Base-by-base conservation (phyloP, 1,140 invertebrate genomes). In the Rhizoglyphus robini region DNA sequence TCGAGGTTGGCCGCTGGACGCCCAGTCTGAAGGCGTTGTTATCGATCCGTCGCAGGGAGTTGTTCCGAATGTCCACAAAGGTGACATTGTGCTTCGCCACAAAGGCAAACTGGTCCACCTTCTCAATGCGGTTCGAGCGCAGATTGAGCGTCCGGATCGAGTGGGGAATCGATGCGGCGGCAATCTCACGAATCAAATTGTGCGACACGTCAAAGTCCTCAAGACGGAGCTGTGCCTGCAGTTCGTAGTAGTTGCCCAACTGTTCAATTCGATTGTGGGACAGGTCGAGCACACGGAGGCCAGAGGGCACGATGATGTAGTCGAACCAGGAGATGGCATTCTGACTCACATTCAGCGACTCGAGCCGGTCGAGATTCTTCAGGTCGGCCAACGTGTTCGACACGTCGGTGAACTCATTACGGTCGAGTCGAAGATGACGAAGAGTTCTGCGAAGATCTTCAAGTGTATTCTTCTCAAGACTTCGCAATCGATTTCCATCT, bases 311-410 rank as follows among this genome's bases (percentile, higher is more conserved):
- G 63, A 90, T 79, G 18, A 85, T 82, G 75, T 92, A 94, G 76
- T 94, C 90, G 77, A 95, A 94, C 83, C 86, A 86, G 71, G 88
- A 82, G 69, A 95, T 79, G 71, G 85, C 83, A 79, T 95, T 95
- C 77, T 90, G 88, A 29, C 88, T 91, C 65, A 93, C 85, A 77
- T 94, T 95, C 29, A 95, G 76, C 88, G 88, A 91, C 68, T 88
- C 77, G 49, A 95, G 77, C 69, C 84, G 85, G 0, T 85, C 82
- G 71, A 91, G 83, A 71, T 89, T 85, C 66, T 83, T 83, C 74
- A 94, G 92, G 2, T 13, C 23, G 15, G 48, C 3, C 15, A 51
- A 23, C 90, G 78, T 27, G 13, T 13, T 46, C 2, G 57, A 38
- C 58, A 94, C 88, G 71, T 91, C 87, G 15, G 82, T 84, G 27